Evolutionary conservation across 2,113 vertebrate species (phyloP).

Genomic region (Bothrops jararaca): DNA sequence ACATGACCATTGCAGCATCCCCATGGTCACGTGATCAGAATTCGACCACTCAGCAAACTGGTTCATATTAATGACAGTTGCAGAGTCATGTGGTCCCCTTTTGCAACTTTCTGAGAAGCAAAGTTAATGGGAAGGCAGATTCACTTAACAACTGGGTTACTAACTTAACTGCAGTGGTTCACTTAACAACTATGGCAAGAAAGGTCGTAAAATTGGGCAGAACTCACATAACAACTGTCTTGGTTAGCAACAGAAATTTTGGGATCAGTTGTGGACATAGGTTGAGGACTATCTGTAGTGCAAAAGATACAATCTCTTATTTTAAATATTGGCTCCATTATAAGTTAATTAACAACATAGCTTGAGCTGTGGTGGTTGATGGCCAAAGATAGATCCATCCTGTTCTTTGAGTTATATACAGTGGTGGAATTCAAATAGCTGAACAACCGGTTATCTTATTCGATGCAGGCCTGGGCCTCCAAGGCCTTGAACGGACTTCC

Average conservation of each 20-base stretch:
- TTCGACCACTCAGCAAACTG: background rate
- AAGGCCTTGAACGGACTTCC: too few species aligned
- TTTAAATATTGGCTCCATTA: background rate
- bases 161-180: background rate
- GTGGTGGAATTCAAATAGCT: too few species aligned
- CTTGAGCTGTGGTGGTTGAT: background rate
- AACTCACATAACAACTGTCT: background rate
- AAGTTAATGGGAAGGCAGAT: background rate
- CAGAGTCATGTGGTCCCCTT: background rate
- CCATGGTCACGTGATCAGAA: background rate
- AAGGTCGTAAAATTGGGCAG: background rate
- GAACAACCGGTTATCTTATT: too few species aligned
- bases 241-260: background rate
- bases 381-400: background rate
- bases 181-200: background rate
- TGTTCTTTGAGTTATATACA: background rate
- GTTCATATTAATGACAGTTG: background rate
- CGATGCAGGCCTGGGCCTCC: too few species aligned
- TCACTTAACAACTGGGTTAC: background rate
- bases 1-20: background rate
- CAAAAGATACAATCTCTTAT: background rate
- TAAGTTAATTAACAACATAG: background rate
- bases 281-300: background rate
- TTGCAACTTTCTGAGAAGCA: background rate
- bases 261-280: background rate